These are phyloP conservation scores for Apotomis capreana DNA, from an alignment of 2,888 invertebrate genomes.

Conservation along the genomic window DNA sequence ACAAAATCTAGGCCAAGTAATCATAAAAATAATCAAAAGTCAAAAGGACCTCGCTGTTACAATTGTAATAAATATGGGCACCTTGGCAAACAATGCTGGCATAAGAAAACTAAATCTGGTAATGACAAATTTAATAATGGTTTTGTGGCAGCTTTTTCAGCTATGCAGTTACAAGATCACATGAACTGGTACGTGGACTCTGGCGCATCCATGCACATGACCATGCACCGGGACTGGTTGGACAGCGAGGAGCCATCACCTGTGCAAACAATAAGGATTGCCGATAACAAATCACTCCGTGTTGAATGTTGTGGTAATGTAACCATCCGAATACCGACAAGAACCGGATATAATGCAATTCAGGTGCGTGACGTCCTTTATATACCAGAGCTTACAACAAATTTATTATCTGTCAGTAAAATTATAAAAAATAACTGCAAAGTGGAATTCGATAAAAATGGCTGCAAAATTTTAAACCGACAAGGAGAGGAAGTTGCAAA, in stretches of 20 bases:
- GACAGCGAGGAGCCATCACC: constrained; percentile 3
- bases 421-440: constrained; percentile 38
- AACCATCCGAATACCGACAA: background rate
- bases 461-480: constrained; percentile 33
- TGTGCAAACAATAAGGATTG: constrained; percentile 18
- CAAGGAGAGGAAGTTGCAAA: constrained; percentile 23
- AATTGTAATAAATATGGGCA: too few relatives aligned
- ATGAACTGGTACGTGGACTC: constrained; percentile 54
- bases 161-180: background rate
- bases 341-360: constrained; percentile 21
- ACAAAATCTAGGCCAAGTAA: too few relatives aligned
- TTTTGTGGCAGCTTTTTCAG: constrained; percentile 27
- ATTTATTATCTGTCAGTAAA: constrained; percentile 44
- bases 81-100: constrained; percentile 24
- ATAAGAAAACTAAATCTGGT: constrained; percentile 14
- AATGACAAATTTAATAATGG: constrained; percentile 3
- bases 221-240: constrained; percentile 36
- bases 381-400: constrained; percentile 42
- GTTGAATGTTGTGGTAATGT: constrained; percentile 20
- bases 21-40: too few relatives aligned
- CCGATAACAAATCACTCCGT: constrained; percentile 8
- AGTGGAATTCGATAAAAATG: constrained; percentile 35
- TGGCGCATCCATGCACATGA: constrained; percentile 47
- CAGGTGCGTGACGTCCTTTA: constrained; percentile 41
- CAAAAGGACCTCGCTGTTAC: too few relatives aligned